These are phyloP conservation scores for Caradrina clavipalpis DNA, from an alignment of 2,888 invertebrate species.

Conservation along the genomic window DNA sequence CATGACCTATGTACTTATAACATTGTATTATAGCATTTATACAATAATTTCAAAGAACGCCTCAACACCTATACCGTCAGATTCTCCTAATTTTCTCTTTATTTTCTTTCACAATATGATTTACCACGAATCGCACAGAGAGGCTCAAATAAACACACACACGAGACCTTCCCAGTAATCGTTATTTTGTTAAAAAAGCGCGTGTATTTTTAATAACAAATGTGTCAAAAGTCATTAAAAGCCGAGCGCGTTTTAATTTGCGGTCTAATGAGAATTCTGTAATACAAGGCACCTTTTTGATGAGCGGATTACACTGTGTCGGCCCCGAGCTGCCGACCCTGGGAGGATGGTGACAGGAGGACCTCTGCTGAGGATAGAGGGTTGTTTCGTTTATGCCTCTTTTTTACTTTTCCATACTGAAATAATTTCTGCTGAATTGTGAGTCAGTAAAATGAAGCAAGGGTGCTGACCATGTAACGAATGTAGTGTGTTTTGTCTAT, in stretches of 20 bases:
- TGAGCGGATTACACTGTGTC: conserved; percentile 25
- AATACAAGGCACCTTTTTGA: conserved; percentile 47
- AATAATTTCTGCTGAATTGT: too few species aligned
- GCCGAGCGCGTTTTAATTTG: conserved; percentile 45
- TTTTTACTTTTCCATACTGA: neutral
- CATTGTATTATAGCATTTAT: too few species aligned
- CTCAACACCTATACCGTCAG: too few species aligned
- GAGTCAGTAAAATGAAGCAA: too few species aligned
- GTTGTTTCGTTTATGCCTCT: neutral
- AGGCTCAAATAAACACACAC: conserved; percentile 7
- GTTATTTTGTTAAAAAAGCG: conserved; percentile 18
- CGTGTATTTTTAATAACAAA: conserved; percentile 42
- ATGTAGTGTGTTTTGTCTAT: too few species aligned
- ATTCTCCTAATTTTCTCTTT: neutral
- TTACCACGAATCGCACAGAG: neutral
- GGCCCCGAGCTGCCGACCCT: neutral
- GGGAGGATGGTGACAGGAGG: conserved; percentile 4
- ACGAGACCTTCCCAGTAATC: neutral
- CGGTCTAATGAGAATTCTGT: conserved; percentile 49
- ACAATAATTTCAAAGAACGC: neutral
- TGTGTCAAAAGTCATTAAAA: conserved; percentile 48
- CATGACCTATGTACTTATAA: too few species aligned
- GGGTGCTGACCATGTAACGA: too few species aligned
- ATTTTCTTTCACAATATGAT: neutral
- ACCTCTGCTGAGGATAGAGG: neutral